These are phyloP conservation scores for Dryobates pubescens DNA, from an alignment of 2,797 vertebrate species.

Conservation along the genomic window DNA sequence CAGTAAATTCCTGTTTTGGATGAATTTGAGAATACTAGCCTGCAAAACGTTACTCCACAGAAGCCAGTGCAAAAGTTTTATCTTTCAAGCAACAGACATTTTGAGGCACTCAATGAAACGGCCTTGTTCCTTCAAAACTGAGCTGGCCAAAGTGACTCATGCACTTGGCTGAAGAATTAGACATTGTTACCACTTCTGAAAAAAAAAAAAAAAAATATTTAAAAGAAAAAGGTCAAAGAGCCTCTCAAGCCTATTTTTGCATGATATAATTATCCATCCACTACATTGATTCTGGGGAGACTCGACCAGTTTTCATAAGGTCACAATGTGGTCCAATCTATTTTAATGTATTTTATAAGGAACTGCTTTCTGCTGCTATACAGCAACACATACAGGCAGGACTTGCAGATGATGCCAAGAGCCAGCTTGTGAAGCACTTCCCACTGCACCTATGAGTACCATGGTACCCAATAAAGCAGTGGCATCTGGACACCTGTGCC, in stretches of 20 bases:
- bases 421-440: background rate
- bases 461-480: background rate
- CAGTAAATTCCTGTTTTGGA: background rate
- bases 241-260: fast-evolving
- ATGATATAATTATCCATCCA: background rate
- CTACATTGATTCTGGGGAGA: background rate
- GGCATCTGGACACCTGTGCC: background rate
- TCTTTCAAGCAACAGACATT: background rate
- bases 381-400: background rate
- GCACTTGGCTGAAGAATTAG: background rate
- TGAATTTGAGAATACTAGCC: background rate
- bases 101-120: background rate
- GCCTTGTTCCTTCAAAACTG: background rate
- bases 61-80: background rate
- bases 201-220: background rate
- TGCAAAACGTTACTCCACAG: background rate
- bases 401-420: background rate
- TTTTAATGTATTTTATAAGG: fast-evolving
- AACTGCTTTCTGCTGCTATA: background rate
- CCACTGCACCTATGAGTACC: too few species aligned
- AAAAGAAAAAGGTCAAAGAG: background rate
- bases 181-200: fast-evolving
- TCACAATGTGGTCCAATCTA: fast-evolving
- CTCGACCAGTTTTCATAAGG: fast-evolving
- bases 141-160: background rate